Evolutionary conservation across 2,113 vertebrate genomes (phyloP), one percentile per base, ranked within the genome.

Genomic region (Lamprologus sp.): DNA sequence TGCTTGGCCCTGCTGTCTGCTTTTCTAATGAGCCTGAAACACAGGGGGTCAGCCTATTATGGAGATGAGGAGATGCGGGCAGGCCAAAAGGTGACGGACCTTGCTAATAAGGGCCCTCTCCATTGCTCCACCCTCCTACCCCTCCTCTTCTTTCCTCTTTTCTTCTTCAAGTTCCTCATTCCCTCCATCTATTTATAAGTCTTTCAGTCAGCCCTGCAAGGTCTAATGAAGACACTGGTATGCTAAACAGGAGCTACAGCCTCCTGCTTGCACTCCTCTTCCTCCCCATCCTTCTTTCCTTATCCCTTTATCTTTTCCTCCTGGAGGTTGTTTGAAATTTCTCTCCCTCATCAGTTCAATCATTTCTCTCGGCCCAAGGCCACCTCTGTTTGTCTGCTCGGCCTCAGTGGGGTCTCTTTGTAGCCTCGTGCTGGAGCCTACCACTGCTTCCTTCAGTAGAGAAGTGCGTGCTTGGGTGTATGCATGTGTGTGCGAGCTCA

Each of bases 21-120:
- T 55, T 96, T 95, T 96, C 96, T 97, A 97, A 97, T 97, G 97
- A 97, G 96, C 88, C 89, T 90, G 90, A 95, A 96, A 97, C 96
- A 96, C 86, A 65, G 90, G 92, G 95, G 96, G 97, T 96, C 96
- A 96, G 94, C 93, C 95, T 94, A 96, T 97, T 98, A 97, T 97
- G 96, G 95, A 97, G 97, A 97, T 97, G 97, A 96, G 95, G 89
- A 84, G 92, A 94, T 92, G 92, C 87, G 87, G 91, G 93, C 91
- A 88, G 94, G 94, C 95, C 93, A 89, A 96, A 94, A 97, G 97
- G 96, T 96, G 96, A 96, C 86, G 90, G 94, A 96, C 96, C 95
- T 95, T 85, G 54, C 94, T 96, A 96, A 97, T 95, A 81, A 92
- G 93, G 94, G 92, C 90, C 94, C 92, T 94, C 94, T 93, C 91